A percentile compares a stretch with the other conserved stretches of the same genome.
phyloP scores from a whole-genome alignment of 2,888 invertebrate species.

The Orthonevra nobilis region DNA sequence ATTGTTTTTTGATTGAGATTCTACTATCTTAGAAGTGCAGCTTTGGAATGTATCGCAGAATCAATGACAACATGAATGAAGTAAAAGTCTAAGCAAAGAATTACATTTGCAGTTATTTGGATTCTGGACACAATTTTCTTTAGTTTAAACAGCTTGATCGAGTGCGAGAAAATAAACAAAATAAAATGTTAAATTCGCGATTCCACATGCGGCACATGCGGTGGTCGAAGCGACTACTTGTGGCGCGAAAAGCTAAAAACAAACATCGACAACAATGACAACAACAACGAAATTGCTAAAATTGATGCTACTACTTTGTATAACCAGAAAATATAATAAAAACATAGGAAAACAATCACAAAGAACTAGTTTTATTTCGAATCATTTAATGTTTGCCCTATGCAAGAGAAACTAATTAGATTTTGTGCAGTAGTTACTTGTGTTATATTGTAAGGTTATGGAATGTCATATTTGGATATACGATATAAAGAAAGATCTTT shows the following conservation, averaged over 20 bases:
- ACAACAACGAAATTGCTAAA: constrained; percentile 11
- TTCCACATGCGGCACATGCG: constrained; percentile 25
- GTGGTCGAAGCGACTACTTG: constrained; percentile 18
- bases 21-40: constrained; percentile 38
- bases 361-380: not conserved
- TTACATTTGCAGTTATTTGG: constrained; percentile 33
- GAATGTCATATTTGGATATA: too few species aligned
- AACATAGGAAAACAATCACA: not conserved
- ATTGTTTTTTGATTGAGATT: constrained; percentile 43
- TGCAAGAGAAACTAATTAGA: not conserved
- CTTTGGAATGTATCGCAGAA: not conserved
- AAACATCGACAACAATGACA: constrained; percentile 7
- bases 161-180: constrained; percentile 24
- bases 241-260: constrained; percentile 25
- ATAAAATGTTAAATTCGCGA: constrained; percentile 14
- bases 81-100: constrained; percentile 1
- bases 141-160: constrained; percentile 20
- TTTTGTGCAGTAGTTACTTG: too few species aligned
- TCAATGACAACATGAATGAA: not conserved
- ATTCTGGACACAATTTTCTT: constrained; percentile 35
- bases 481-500: too few species aligned
- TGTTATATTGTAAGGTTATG: too few species aligned
- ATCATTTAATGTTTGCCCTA: not conserved
- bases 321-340: not conserved
- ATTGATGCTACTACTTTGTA: constrained; percentile 35